A percentile compares a stretch with the other conserved stretches of the same genome.
Conservation (phyloP, 2,797 vertebrate species). For the Bovichtus variegatus region DNA sequence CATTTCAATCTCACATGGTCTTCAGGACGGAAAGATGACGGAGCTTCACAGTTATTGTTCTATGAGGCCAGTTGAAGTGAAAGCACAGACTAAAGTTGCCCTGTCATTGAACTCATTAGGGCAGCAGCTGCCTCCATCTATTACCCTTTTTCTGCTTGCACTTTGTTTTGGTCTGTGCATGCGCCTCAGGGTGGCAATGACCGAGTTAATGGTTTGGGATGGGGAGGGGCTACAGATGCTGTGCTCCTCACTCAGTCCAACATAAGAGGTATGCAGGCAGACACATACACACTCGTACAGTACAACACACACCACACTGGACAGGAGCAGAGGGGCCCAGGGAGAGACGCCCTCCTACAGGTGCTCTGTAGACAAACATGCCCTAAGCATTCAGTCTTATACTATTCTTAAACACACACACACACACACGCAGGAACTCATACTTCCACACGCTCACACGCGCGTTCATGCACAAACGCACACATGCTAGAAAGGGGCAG, state of each 20-base stretch:
- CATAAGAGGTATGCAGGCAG: constrained; percentile 52
- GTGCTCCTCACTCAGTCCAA: constrained; percentile 71
- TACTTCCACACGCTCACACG: not conserved
- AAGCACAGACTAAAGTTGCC: constrained; percentile 39
- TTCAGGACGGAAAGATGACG: constrained; percentile 32
- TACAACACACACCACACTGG: constrained; percentile 42
- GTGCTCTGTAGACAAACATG: constrained; percentile 50
- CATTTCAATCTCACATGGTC: constrained; percentile 34
- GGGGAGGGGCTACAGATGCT: constrained; percentile 63
- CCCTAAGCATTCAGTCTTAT: constrained; percentile 42
- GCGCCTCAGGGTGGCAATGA: constrained; percentile 76
- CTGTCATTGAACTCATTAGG: constrained; percentile 71
- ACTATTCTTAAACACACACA: constrained; percentile 52
- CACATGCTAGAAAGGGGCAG: constrained; percentile 46
- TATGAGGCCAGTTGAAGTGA: constrained; percentile 61
- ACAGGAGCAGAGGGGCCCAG: constrained; percentile 20
- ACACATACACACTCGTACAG: constrained; percentile 19
- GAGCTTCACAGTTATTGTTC: constrained; percentile 48
- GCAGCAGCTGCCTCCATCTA: constrained; percentile 79
- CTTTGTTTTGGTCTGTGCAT: constrained; percentile 62
- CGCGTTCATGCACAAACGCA: constrained; percentile 44
- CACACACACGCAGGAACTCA: not conserved
- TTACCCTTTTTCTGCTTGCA: constrained; percentile 61
- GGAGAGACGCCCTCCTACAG: constrained; percentile 39
- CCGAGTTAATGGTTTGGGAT: constrained; percentile 76